Percentiles rank a stretch among this genome's conserved stretches.
phyloP scores from a whole-genome alignment of 2,797 vertebrate genomes.

The Hephaestus fuliginosus region DNA sequence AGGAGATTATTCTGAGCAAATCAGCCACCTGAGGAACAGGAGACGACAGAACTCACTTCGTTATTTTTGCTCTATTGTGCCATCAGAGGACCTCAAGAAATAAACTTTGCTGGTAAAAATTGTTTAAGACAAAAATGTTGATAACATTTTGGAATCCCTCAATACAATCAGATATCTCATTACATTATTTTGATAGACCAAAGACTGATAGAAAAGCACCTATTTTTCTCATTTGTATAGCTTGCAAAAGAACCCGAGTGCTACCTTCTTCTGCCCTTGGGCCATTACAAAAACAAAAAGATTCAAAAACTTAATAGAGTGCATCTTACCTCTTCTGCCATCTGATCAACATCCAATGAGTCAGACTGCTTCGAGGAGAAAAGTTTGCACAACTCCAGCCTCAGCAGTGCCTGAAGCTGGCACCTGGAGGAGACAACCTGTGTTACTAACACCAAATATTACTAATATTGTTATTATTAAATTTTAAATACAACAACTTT shows the following conservation, averaged over 20 bases:
- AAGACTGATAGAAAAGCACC: not conserved
- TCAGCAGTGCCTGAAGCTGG: conserved; percentile 91
- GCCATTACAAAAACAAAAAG: not conserved
- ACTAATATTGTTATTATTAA: not conserved
- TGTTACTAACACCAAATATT: conserved; percentile 15
- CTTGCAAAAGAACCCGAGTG: not conserved
- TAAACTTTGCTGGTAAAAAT: not conserved
- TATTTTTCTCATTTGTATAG: not conserved
- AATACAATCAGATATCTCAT: not conserved
- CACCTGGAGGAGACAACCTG: conserved; percentile 84
- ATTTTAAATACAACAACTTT: not conserved
- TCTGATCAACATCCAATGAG: conserved; percentile 83
- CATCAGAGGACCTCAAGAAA: not conserved
- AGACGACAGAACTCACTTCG: not conserved
- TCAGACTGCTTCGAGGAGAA: conserved; percentile 76
- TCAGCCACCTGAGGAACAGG: conserved; percentile 88
- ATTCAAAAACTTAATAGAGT: not conserved
- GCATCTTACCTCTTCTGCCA: conserved; percentile 90
- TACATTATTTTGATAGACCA: not conserved
- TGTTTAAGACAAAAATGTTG: not conserved
- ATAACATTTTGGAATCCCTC: not conserved
- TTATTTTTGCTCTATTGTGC: not conserved
- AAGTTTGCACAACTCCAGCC: conserved; percentile 90
- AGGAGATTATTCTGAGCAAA: conserved; percentile 91
- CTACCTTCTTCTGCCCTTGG: not conserved